These are phyloP conservation scores for Cinclus cinclus DNA, from an alignment of 2,113 vertebrate genomes.

Conservation along the genomic window DNA sequence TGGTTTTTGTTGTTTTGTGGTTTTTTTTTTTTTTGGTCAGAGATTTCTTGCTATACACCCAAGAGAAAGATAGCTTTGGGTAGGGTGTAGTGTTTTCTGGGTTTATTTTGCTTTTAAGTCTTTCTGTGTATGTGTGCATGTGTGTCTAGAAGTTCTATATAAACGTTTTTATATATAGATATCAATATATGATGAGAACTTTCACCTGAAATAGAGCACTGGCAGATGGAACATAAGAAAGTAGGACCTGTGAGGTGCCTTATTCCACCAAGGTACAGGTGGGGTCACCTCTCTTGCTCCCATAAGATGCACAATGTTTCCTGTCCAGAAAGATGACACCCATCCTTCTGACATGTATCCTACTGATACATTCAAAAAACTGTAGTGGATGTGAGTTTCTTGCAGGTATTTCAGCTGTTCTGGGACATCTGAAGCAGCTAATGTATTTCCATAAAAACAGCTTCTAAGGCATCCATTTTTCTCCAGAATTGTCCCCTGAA, in stretches of 20 bases:
- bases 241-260: neutral
- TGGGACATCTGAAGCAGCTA: neutral
- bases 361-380: neutral
- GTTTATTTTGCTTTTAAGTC: neutral
- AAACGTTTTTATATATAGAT: neutral
- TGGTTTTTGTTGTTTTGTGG: too few species aligned
- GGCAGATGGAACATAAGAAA: neutral
- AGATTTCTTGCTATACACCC: neutral
- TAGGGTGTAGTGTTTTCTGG: neutral
- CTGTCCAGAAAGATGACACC: neutral
- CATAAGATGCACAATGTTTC: accelerated
- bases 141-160: neutral
- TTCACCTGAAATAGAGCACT: neutral
- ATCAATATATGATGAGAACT: neutral
- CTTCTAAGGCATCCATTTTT: neutral
- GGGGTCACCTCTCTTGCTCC: neutral
- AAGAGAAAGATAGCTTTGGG: neutral
- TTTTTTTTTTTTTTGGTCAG: neutral
- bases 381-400: neutral
- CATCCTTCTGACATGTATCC: neutral
- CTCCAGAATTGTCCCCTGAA: neutral
- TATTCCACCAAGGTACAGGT: neutral
- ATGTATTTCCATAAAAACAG: neutral
- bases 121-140: neutral
- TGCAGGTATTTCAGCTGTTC: neutral